These are phyloP conservation scores for Elgaria multicarinata DNA, from an alignment of 2,113 vertebrate species.

Conservation along the genomic window DNA sequence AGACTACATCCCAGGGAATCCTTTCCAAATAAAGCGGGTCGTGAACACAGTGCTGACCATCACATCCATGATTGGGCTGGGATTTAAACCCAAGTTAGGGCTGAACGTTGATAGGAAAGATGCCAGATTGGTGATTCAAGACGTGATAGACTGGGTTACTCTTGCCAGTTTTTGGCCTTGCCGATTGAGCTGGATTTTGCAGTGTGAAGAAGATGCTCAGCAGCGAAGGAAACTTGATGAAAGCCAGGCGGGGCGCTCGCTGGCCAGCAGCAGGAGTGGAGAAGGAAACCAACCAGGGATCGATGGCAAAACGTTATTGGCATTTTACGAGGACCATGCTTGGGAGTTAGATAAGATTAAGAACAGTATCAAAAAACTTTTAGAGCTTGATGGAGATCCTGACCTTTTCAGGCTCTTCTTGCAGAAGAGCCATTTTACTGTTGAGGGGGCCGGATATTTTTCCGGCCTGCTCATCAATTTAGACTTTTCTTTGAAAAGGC, in stretches of 20 bases:
- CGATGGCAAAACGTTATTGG: no score
- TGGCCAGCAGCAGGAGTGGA: no score
- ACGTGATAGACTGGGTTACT: constrained; percentile 80
- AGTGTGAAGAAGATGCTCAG: constrained; percentile 80
- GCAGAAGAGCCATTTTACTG: not conserved
- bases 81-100: not conserved
- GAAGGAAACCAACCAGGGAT: no score
- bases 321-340: constrained; percentile 66
- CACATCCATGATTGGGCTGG: constrained; percentile 64
- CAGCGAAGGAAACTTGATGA: constrained; percentile 47
- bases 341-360: constrained; percentile 76
- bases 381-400: constrained; percentile 82
- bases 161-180: constrained; percentile 85
- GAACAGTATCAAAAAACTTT: constrained; percentile 71
- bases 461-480: not conserved
- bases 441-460: not conserved
- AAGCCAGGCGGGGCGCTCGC: no score
- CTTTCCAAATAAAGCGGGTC: constrained; percentile 81
- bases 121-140: constrained; percentile 50
- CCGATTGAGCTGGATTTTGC: constrained; percentile 85
- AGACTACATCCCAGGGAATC: constrained; percentile 65
- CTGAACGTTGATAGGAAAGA: no score
- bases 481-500: not conserved
- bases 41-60: constrained; percentile 78
- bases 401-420: constrained; percentile 77